Evolutionary conservation across 2,113 vertebrate genomes (phyloP).

Genomic region (Pyrgilauda ruficollis): DNA sequence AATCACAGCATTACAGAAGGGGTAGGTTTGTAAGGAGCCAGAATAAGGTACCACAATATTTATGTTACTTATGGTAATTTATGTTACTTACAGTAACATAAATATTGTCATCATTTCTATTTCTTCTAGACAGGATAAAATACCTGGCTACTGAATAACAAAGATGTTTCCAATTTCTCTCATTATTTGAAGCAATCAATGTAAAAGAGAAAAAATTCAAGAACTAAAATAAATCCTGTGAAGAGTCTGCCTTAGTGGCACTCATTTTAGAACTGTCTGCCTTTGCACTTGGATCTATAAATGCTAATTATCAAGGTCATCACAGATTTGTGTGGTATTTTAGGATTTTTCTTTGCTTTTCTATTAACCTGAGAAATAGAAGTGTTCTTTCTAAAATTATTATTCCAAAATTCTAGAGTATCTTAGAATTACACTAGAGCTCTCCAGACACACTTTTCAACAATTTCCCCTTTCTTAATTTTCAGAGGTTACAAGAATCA

Average conservation of each 20-base stretch:
- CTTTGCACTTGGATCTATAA: not conserved
- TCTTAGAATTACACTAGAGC: not conserved
- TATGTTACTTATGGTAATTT: not conserved
- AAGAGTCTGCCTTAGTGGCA: not conserved
- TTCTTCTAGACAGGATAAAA: not conserved
- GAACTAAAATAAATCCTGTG: not conserved
- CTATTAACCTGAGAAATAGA: constrained; percentile 6
- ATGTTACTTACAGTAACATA: not conserved
- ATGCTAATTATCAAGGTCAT: not conserved
- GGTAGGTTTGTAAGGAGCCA: not conserved
- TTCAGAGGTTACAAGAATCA: not conserved
- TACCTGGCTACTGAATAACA: not conserved
- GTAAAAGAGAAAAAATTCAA: not conserved
- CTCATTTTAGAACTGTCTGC: not conserved
- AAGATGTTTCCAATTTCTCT: not conserved
- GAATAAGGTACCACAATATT: not conserved
- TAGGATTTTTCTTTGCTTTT: not conserved
- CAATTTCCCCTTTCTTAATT: not conserved
- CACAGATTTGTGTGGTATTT: not conserved
- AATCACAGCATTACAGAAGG: not conserved
- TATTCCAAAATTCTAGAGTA: not conserved
- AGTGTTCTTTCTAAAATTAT: not conserved
- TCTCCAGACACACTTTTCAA: not conserved
- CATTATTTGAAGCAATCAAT: not conserved
- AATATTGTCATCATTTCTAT: not conserved